Evolutionary conservation across 2,797 vertebrate species (phyloP).

Genomic region (Microcaecilia unicolor): DNA sequence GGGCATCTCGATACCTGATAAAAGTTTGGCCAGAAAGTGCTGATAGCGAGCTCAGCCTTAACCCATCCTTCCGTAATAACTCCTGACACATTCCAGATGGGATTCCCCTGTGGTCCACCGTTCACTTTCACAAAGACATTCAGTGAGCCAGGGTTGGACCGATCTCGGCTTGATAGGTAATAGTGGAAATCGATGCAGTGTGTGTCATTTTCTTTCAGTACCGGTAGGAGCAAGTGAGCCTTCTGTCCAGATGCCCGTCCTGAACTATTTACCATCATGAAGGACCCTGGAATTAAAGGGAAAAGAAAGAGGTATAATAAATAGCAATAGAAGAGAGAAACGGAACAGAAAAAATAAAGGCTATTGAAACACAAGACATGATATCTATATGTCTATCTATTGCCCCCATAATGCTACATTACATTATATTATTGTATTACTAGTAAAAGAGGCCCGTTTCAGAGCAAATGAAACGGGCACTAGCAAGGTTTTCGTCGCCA

Average conservation of each 20-base stretch:
- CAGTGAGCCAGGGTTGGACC: constrained; percentile 79
- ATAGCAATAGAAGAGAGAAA: not conserved
- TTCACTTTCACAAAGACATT: constrained; percentile 94
- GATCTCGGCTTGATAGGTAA: constrained; percentile 80
- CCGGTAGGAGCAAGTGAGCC: constrained; percentile 85
- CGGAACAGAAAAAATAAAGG: not conserved
- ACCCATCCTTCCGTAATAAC: constrained; percentile 89
- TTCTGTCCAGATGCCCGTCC: constrained; percentile 88
- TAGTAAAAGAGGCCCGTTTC: no score
- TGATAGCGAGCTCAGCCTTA: constrained; percentile 89
- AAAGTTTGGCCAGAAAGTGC: constrained; percentile 95
- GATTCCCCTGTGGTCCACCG: constrained; percentile 86
- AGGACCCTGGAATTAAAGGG: constrained; percentile 63
- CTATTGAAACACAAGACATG: no score
- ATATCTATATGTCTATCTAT: no score
- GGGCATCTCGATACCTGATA: no score
- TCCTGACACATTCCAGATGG: constrained; percentile 85
- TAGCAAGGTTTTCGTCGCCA: no score
- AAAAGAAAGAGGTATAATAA: not conserved
- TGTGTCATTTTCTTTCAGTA: constrained; percentile 89
- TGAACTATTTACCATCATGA: constrained; percentile 93
- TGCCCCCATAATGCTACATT: no score
- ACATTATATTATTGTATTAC: no score
- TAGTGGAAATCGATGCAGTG: constrained; percentile 97
- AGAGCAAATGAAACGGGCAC: no score